These are phyloP conservation scores for Ectemnius lituratus DNA, from an alignment of 2,888 invertebrate genomes.

Conservation along the genomic window DNA sequence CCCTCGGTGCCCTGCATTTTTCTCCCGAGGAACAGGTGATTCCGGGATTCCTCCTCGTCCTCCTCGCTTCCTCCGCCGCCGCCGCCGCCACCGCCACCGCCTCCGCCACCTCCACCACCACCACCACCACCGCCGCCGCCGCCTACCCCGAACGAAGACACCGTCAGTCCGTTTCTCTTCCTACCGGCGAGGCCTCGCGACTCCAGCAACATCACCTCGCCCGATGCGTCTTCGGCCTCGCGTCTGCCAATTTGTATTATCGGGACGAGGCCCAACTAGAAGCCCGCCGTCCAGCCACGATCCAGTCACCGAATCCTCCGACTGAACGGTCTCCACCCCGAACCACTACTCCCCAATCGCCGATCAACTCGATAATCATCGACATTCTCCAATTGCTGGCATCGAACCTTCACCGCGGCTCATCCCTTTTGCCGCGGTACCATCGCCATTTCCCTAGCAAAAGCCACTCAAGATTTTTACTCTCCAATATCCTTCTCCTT, in stretches of 20 bases:
- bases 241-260: constrained; percentile 32
- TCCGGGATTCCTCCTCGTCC: constrained; percentile 81
- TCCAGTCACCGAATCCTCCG: no score
- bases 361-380: not conserved
- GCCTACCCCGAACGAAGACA: constrained; percentile 74
- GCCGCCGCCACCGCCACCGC: constrained; percentile 79
- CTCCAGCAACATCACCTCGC: constrained; percentile 77
- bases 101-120: constrained; percentile 78
- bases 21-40: constrained; percentile 72
- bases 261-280: not conserved
- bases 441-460: no score
- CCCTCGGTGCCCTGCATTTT: constrained; percentile 79
- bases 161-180: constrained; percentile 77
- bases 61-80: constrained; percentile 81
- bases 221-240: constrained; percentile 40
- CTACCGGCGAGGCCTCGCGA: constrained; percentile 76
- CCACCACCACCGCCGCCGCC: constrained; percentile 75
- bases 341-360: not conserved
- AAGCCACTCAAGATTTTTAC: no score
- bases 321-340: not conserved
- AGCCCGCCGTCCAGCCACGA: not conserved
- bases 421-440: no score
- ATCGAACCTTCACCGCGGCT: no score
- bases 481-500: no score
- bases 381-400: no score